Base-by-base conservation (phyloP, 2,113 vertebrate species). In the Percina caprodes region DNA sequence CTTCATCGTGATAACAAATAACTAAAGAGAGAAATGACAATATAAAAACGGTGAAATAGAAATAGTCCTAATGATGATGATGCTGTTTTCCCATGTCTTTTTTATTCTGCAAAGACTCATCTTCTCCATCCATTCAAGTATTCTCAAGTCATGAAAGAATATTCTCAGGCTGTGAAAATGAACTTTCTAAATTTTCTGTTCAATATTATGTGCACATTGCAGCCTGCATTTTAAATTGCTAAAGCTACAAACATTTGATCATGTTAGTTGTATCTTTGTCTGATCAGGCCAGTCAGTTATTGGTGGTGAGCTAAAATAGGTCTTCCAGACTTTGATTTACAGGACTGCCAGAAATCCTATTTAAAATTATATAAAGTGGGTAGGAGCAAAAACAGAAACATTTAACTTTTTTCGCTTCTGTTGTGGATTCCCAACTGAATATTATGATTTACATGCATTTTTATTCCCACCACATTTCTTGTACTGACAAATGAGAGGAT, bases 1-100 rank as follows among this genome's bases (percentile, higher is more conserved):
- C 24, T 48, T 21, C 24, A 58, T 74, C 65, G 68, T 68, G 68
- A 80, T 62, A 66, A 33, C 9, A 48, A 42, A 66, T 80, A 51
- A 79, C 76, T 82, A 76, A 56, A 74, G 39, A 68, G 67, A 79
- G 66, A 21, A 69, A 77, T 70, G 66, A 69, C 13, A 39, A 73
- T 60, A 21, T 74, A 60, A 78, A 66, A 56, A 78, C 11, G 18
- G 5, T 48, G 39, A 26, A 82, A 74, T 54, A 58, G 51, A 77
- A 46, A 69, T 73, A 21, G 39, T 79, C 18, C 19, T 79, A 80
- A 86, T 71, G 87, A 87, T 84, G 83, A 89, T 83, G 78, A 86
- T 77, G 79, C 73, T 74, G 21, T 65, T 83, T 74, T 68, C 66
- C 30, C 14, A 14, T 55, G 48, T 86, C n/a, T 89, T 70, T 84